Percentiles rank a stretch among this genome's conserved stretches.
Evolutionary conservation across 2,113 vertebrate species (phyloP).

Genomic region (Cephalopterus ornatus): DNA sequence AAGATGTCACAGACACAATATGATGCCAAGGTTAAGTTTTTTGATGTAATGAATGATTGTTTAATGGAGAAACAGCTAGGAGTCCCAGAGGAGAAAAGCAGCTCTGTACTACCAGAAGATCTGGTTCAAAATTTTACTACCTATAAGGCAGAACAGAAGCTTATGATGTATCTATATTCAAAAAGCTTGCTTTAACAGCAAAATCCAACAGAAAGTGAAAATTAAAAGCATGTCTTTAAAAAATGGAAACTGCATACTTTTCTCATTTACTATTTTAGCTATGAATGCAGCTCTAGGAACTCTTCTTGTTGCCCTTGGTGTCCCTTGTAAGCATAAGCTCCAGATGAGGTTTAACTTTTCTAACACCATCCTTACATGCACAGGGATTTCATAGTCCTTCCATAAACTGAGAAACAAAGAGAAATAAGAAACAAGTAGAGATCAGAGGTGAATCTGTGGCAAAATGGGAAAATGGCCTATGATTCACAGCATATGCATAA

Average conservation of each 20-base stretch:
- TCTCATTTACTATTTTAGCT: background rate
- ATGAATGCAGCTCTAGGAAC: background rate
- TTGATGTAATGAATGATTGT: slow-evolving; percentile 1
- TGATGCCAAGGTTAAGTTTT: slow-evolving; percentile 40
- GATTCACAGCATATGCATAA: background rate
- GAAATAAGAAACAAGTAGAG: background rate
- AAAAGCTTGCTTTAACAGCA: background rate
- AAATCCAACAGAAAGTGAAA: background rate
- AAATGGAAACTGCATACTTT: background rate
- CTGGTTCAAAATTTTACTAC: background rate
- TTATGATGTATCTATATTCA: background rate
- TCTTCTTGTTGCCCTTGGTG: background rate
- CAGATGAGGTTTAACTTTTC: background rate
- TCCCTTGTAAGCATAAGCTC: background rate
- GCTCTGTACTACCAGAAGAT: background rate
- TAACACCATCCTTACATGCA: background rate
- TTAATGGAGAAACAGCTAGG: background rate
- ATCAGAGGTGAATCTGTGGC: background rate
- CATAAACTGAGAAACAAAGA: background rate
- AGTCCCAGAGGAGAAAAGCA: background rate
- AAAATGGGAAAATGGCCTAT: background rate
- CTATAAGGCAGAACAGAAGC: background rate
- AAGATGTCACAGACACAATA: slow-evolving; percentile 8
- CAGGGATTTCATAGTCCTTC: background rate
- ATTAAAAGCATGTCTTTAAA: background rate